Conservation (phyloP, 2,888 invertebrate genomes). For the Stratiomys singularior region DNA sequence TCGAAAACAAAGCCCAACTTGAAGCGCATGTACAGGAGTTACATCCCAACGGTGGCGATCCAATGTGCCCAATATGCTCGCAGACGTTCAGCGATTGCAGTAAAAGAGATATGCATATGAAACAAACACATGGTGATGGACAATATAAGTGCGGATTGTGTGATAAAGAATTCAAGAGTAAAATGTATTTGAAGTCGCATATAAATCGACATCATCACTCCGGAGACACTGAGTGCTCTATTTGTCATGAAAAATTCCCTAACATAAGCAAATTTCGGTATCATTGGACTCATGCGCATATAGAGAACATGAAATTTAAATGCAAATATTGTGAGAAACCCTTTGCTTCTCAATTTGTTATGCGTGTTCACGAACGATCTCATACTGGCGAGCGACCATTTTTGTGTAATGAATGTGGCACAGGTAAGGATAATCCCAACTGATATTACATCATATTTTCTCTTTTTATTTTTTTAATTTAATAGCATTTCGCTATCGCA, state of each 20-base stretch:
- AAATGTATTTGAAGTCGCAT: conserved; percentile 44
- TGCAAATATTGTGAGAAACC: conserved; percentile 49
- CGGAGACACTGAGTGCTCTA: conserved; percentile 33
- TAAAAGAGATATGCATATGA: conserved; percentile 13
- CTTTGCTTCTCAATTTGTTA: conserved; percentile 38
- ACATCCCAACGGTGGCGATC: conserved; percentile 27
- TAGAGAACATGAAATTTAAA: conserved; percentile 47
- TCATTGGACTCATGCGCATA: conserved; percentile 41
- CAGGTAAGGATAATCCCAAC: conserved; percentile 32
- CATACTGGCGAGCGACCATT: conserved; percentile 48
- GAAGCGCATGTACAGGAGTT: background rate
- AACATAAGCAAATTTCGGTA: conserved; percentile 21
- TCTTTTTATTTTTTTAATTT: too few relatives aligned
- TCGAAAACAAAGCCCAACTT: background rate
- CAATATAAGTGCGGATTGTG: conserved; percentile 45
- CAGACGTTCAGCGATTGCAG: background rate
- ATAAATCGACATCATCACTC: conserved; percentile 32
- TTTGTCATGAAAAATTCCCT: conserved; percentile 46
- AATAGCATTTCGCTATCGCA: conserved; percentile 48
- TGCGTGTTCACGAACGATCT: conserved; percentile 46
- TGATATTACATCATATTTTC: background rate
- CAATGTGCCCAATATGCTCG: conserved; percentile 18
- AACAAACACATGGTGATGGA: background rate
- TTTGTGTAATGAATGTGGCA: conserved; percentile 52
- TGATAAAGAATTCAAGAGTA: conserved; percentile 44